Base-by-base conservation (phyloP, 2,113 vertebrate genomes). In the Paraplagusia blochii region DNA sequence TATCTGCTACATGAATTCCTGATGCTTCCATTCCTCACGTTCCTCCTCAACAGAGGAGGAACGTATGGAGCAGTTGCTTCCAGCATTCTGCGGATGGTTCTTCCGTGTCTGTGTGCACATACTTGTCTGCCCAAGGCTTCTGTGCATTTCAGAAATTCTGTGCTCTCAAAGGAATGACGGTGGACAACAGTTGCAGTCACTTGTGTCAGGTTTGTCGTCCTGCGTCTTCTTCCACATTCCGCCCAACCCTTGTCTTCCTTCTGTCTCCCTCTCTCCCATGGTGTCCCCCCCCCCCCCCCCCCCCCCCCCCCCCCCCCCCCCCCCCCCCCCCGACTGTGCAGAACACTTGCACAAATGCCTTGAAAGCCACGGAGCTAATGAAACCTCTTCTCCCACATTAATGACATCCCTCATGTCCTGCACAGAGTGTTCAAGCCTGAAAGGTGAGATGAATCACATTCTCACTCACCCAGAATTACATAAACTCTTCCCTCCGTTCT, bases 1-100 rank as follows among this genome's bases (percentile, higher is more conserved):
- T 56, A 89, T 86, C 43, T 72, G 76, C 83, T 77, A 77, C 76
- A 68, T 83, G 58, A 70, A 85, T 86, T 85, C 80, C 74, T 71
- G 17, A 15, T 13, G 16, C 51, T 58, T 38, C 76, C 82, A 83
- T 86, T 81, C 57, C 38, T 63, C 19, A 46, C 61, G 83, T 88
- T 86, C 81, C 69, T 69, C 65, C 55, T 66, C 40, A 50, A 63
- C 74, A 63, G 53, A 11, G 63, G 66, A 68, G 71, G 53, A 53
- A 7, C 73, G 58, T 46, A 44, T 44, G 54, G 59, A 76, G 29
- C 85, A 85, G 77, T 85, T 86, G 85, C 51, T 80, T 62, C 71
- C 79, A 74, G 57, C 63, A 74, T 82, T 84, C 77, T 72, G 51
- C 0, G 33, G 50, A 61, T 53, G 63, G 57, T 59, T 47, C 45